Base-by-base conservation (phyloP, 1,140 invertebrate species). In the Druon quercuslanigerum region DNA sequence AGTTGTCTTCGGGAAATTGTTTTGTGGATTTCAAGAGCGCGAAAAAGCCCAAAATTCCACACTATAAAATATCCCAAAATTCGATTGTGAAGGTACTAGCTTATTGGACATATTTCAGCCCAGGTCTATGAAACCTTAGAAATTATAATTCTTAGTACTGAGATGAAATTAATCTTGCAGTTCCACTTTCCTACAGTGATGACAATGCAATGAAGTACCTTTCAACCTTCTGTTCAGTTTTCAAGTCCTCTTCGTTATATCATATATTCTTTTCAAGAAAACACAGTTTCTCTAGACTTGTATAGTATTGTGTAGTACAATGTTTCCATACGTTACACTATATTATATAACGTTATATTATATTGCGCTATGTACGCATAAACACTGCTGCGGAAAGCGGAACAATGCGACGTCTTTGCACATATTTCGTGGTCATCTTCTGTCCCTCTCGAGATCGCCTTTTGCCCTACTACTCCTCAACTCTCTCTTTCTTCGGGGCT, bases 391-490 rank as follows among this genome's bases (percentile, higher is more conserved):
- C 54, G 71, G 57, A 54, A 54, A 72, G 66, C 74, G 77, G 57
- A 60, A 60, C n/a, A 71, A 60, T 80, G 78, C 80, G 82, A 79
- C 80, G 82, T 80, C 79, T 83, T 74, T 73, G 76, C 80, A 76
- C 46, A 73, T 74, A 80, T 81, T 83, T 84, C 81, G 82, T 76
- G 85, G 82, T 79, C 82, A 72, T 51, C 73, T 72, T 79, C 74
- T 78, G 77, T 82, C 79, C 78, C 78, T 13, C 14, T 50, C 25
- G 25, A 17, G 70, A 17, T 46, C 16, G 52, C 50, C 57, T 78
- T 82, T 81, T 72, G 56, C 33, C 16, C 50, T 51, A 33, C 25
- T 33, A 33, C 5, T 46, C 20, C 72, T 73, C 74, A 66, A 73
- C 72, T 82, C 79, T 79, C 50, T 76, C 75, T 84, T 81, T 78